Conservation (phyloP, 2,113 vertebrate species). For the Narcine bancroftii region DNA sequence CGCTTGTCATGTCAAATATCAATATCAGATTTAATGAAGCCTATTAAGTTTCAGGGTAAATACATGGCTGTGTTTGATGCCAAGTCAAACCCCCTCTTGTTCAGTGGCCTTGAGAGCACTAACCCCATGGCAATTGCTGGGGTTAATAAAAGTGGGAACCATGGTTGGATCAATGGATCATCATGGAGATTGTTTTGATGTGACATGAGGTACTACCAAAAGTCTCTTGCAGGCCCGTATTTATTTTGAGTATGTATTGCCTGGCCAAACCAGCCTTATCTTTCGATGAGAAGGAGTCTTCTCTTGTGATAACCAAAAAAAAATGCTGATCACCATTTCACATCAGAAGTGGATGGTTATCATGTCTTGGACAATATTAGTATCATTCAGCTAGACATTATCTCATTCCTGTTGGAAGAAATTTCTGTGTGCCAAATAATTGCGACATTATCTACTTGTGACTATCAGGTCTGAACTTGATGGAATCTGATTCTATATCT, state of each 20-base stretch:
- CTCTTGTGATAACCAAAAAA: no score
- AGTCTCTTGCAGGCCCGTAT: neutral
- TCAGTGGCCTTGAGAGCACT: neutral
- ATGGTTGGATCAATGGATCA: neutral
- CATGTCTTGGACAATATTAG: neutral
- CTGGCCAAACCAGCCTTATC: no score
- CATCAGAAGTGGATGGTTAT: neutral
- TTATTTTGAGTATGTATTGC: neutral
- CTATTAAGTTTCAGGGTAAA: neutral
- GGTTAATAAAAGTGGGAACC: neutral
- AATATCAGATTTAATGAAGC: neutral
- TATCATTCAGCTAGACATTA: neutral
- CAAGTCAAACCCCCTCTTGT: neutral
- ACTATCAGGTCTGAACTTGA: no score
- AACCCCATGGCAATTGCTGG: neutral
- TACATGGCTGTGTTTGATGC: neutral
- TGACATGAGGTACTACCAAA: neutral
- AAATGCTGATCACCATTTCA: no score
- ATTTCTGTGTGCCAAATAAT: neutral
- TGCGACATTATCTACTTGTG: neutral
- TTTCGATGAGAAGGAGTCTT: no score
- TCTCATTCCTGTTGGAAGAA: neutral
- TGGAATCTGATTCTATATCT: no score
- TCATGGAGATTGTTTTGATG: neutral
- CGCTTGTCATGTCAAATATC: neutral